Evolutionary conservation across 2,888 invertebrate species (phyloP).

Genomic region (Drosophila fulvimacula): DNA sequence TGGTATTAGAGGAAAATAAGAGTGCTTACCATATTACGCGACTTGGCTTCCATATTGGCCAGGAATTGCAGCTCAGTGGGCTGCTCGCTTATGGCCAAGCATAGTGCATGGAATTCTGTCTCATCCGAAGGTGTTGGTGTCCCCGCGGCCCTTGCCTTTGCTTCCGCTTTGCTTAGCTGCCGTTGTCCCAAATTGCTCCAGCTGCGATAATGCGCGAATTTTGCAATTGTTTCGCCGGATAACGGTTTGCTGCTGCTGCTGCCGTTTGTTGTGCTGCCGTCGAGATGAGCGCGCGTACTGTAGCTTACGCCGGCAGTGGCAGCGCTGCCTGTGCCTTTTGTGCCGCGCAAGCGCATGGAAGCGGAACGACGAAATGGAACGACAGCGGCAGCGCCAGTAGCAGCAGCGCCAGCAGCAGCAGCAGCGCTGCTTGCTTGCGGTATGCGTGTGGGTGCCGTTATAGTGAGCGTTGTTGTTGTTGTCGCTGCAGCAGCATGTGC

Average conservation of each 20-base stretch:
- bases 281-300: constrained; percentile 73
- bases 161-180: constrained; percentile 27
- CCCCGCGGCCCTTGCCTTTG: neutral
- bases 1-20: no score
- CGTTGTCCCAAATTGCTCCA: constrained; percentile 68
- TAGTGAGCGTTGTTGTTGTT: constrained; percentile 2
- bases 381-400: constrained; percentile 4
- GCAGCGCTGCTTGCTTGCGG: constrained; percentile 56
- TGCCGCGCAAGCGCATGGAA: constrained; percentile 89
- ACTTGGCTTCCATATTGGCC: constrained; percentile 53
- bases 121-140: constrained; percentile 5
- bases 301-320: constrained; percentile 44
- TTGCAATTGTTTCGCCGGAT: constrained; percentile 33
- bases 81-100: constrained; percentile 35
- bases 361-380: constrained; percentile 87
- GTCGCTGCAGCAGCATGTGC: neutral
- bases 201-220: constrained; percentile 72
- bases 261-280: constrained; percentile 47
- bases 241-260: constrained; percentile 7
- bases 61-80: constrained; percentile 30
- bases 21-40: constrained; percentile 70
- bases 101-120: constrained; percentile 53
- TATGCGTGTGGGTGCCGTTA: constrained; percentile 66
- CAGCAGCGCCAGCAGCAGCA: constrained; percentile 2
- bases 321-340: constrained; percentile 53